phyloP scores from a whole-genome alignment of 2,797 vertebrate species.

The Meriones psammophilus region DNA sequence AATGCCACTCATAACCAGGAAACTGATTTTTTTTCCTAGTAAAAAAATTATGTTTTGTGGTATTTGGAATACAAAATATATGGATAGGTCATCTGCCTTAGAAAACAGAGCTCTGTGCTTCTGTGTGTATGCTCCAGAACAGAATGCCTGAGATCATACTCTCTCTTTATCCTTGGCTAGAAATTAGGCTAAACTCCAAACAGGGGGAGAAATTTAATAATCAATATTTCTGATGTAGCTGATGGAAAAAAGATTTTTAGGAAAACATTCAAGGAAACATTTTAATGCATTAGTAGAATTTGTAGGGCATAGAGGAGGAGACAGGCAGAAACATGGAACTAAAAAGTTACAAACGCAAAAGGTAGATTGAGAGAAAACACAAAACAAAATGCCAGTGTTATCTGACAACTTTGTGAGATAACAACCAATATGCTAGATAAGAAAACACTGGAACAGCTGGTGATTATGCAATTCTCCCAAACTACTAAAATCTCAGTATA shows the following conservation, averaged over 20 bases:
- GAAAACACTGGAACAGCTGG: slow-evolving; percentile 6
- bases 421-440: slow-evolving; percentile 1
- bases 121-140: background rate
- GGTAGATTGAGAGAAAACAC: background rate
- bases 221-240: background rate
- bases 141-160: background rate
- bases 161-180: background rate
- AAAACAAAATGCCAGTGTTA: no score
- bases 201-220: background rate
- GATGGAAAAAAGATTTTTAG: slow-evolving; percentile 47
- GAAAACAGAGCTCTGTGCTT: slow-evolving; percentile 17
- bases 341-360: slow-evolving; percentile 1
- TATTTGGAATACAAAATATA: background rate
- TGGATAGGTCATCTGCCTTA: no score
- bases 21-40: slow-evolving; percentile 1
- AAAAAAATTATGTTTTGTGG: background rate
- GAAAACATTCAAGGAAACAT: background rate
- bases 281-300: slow-evolving; percentile 13
- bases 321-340: background rate
- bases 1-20: slow-evolving; percentile 2
- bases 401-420: background rate
- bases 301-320: background rate
- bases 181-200: slow-evolving; percentile 2
- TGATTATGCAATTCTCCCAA: background rate
- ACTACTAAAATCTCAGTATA: background rate